Percentiles rank a stretch among this genome's conserved stretches.
Evolutionary conservation across 2,888 invertebrate species (phyloP).

Genomic region (Smittia sp.): DNA sequence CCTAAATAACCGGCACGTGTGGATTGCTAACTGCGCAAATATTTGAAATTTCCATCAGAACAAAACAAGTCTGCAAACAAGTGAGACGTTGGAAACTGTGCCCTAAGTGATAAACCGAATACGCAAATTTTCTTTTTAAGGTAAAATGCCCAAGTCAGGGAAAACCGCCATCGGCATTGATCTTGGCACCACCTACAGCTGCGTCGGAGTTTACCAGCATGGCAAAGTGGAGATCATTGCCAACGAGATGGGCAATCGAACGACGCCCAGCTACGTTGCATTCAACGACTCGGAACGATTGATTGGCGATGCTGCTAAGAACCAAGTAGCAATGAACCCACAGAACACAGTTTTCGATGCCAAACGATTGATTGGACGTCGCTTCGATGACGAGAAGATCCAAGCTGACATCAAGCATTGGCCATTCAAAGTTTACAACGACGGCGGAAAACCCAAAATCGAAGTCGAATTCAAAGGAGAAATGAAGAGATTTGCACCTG

Average conservation of each 20-base stretch:
- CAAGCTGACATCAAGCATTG: conserved; percentile 81
- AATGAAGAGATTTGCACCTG: conserved; percentile 71
- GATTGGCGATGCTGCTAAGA: conserved; percentile 84
- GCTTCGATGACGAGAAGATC: conserved; percentile 72
- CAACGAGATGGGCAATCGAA: conserved; percentile 84
- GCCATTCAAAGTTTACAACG: conserved; percentile 70
- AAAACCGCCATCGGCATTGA: conserved; percentile 69
- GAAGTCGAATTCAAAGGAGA: conserved; percentile 72
- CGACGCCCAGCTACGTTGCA: conserved; percentile 83
- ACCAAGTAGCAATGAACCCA: conserved; percentile 80
- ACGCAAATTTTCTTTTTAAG: no score
- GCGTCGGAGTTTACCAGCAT: conserved; percentile 81
- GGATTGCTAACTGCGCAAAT: no score
- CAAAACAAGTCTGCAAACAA: no score
- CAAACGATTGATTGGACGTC: conserved; percentile 78
- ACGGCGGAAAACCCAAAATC: conserved; percentile 71
- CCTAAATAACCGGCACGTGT: no score
- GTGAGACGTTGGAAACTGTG: neutral
- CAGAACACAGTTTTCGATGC: conserved; percentile 79
- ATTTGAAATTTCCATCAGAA: no score
- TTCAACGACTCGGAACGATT: conserved; percentile 81
- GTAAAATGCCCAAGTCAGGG: neutral
- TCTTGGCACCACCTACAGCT: conserved; percentile 85
- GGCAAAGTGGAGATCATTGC: conserved; percentile 81
- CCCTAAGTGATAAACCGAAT: no score